Base-by-base conservation (phyloP, 2,113 vertebrate species). In the Microtus pennsylvanicus region DNA sequence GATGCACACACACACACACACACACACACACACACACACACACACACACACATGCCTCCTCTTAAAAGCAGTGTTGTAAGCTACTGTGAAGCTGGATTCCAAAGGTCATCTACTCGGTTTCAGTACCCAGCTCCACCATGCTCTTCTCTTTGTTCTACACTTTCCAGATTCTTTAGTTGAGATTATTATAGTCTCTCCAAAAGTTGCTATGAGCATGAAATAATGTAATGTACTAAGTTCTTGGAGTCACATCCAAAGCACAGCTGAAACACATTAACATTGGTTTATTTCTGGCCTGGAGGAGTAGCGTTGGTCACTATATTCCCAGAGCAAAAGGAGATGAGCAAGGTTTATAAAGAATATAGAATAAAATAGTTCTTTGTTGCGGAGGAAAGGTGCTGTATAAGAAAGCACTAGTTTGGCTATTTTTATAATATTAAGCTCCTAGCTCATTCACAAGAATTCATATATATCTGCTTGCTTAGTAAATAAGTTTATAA, bases 401-500 rank as follows among this genome's bases (percentile, higher is more conserved):
- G 30, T 85, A 3, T 12, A 78, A 58, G 21, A 94, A 92, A 94
- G 26, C 5, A 22, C 8, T 42, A 0, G 10, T 9, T 95, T 88
- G 94, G 1, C 74, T 74, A 69, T 78, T 89, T 17, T 76, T 35
- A 22, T 5, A 9, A 17, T 63, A 72, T 80, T 85, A 90, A 92
- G n/a, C 30, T 69, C 21, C 4, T 80, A 24, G 7, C 76, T 87
- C 72, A 70, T 89, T 52, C 35, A 77, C 47, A 69, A 50, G 33
- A 74, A 35, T 94, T 92, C 28, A 92, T 21, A 87, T 3, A 86
- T 28, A 42, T 65, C 0, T 81, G n/a, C 42, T 82, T 89, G 24
- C 42, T 88, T 42, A 88, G 26, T 88, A 92, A 92, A 90, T 52
- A n/a, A 52, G 22, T 86, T 88, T 70, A 67, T 16, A 75, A 22